Conservation (phyloP, 2,797 vertebrate genomes). For the Hapalemur alaotrensis region DNA sequence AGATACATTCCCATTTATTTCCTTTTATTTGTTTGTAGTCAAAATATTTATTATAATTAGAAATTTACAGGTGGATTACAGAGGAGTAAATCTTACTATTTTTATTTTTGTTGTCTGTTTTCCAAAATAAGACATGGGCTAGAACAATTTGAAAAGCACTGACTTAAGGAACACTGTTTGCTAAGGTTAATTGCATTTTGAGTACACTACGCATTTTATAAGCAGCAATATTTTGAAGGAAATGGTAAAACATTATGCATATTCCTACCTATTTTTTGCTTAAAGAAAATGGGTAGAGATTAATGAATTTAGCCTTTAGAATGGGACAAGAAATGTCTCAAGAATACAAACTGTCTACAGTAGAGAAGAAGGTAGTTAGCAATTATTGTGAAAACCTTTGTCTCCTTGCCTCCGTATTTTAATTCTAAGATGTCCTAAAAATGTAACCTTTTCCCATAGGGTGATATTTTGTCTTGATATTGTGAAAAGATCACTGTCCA, state of each 20-base stretch:
- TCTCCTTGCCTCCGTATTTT: background rate
- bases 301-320: constrained; percentile 55
- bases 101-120: background rate
- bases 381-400: constrained; percentile 44
- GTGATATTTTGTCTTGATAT: constrained; percentile 33
- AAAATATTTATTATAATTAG: background rate
- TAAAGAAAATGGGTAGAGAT: constrained; percentile 7
- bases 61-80: background rate
- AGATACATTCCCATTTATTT: background rate
- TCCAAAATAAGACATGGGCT: constrained; percentile 1
- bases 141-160: background rate
- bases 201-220: background rate
- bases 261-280: background rate
- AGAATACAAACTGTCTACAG: constrained; percentile 5
- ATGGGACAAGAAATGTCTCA: background rate
- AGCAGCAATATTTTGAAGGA: background rate
- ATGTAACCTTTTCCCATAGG: constrained; percentile 6
- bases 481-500: constrained; percentile 22
- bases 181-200: constrained; percentile 23
- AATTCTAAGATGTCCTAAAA: constrained; percentile 28
- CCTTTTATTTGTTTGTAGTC: background rate
- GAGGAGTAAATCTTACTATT: background rate
- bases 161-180: background rate
- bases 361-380: constrained; percentile 35
- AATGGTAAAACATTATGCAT: background rate